These are phyloP conservation scores for Axis porcinus DNA, from an alignment of 2,113 vertebrate species.

Conservation along the genomic window DNA sequence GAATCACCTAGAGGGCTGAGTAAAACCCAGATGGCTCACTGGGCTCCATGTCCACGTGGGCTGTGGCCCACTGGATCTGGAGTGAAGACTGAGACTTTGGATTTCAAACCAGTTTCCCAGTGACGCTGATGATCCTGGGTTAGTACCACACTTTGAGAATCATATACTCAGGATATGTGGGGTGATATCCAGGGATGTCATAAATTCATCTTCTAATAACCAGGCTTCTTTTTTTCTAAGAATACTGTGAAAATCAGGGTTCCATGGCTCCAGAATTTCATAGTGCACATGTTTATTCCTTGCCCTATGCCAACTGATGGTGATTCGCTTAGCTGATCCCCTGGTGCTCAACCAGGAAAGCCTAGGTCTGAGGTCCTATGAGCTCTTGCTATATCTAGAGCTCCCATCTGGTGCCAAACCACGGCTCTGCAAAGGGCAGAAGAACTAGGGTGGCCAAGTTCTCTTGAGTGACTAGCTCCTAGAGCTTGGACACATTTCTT, in stretches of 20 bases:
- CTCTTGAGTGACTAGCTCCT: neutral
- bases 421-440: neutral
- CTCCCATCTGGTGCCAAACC: neutral
- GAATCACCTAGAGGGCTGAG: neutral
- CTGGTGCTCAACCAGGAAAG: neutral
- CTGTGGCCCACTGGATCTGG: neutral
- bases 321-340: neutral
- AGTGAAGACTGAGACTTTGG: neutral
- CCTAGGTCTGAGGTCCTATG: neutral
- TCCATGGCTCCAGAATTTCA: neutral
- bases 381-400: neutral
- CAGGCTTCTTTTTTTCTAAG: neutral
- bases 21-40: neutral
- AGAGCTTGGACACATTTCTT: neutral
- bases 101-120: neutral
- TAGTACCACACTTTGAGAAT: neutral
- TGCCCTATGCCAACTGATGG: neutral
- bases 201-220: neutral
- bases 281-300: neutral
- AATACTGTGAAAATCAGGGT: neutral
- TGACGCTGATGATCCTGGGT: neutral
- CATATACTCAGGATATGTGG: neutral
- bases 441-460: neutral
- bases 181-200: neutral
- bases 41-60: neutral